Conservation (phyloP, 1,140 invertebrate genomes). For the Brachionus plicatilis region DNA sequence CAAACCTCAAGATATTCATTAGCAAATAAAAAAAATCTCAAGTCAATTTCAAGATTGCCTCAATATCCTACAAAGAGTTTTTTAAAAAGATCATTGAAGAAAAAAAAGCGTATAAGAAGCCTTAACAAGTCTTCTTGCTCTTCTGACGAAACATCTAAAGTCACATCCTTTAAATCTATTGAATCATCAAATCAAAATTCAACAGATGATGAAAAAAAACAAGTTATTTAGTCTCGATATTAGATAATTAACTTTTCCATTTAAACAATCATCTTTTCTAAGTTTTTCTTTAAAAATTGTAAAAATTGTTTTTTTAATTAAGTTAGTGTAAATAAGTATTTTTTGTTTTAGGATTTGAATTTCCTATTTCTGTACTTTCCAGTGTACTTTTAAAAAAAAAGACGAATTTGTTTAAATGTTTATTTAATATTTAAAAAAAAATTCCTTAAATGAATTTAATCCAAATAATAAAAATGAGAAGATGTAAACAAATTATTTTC, state of each 20-base stretch:
- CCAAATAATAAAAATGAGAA: conserved; percentile 12
- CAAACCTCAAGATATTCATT: background rate
- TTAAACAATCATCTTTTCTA: background rate
- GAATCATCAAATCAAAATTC: background rate
- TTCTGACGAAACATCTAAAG: background rate
- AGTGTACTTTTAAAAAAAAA: conserved; percentile 5
- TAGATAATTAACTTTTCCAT: background rate
- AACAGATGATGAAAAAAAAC: conserved; percentile 4
- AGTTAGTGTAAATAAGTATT: background rate
- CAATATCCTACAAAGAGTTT: background rate
- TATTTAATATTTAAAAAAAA: conserved; percentile 10
- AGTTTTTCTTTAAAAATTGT: background rate
- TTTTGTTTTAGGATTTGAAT: background rate
- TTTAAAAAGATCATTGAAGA: background rate
- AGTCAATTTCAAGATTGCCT: conserved; percentile 14
- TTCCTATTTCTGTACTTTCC: background rate
- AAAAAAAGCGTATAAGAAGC: background rate
- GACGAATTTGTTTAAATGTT: background rate
- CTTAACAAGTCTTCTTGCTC: background rate
- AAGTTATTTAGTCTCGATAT: background rate
- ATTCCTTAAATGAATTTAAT: background rate
- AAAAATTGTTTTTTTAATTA: background rate
- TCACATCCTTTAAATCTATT: background rate
- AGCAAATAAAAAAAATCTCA: background rate
- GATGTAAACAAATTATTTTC: background rate